These are phyloP conservation scores for Acholoe squamosa DNA, from an alignment of 2,888 invertebrate species.

Conservation along the genomic window DNA sequence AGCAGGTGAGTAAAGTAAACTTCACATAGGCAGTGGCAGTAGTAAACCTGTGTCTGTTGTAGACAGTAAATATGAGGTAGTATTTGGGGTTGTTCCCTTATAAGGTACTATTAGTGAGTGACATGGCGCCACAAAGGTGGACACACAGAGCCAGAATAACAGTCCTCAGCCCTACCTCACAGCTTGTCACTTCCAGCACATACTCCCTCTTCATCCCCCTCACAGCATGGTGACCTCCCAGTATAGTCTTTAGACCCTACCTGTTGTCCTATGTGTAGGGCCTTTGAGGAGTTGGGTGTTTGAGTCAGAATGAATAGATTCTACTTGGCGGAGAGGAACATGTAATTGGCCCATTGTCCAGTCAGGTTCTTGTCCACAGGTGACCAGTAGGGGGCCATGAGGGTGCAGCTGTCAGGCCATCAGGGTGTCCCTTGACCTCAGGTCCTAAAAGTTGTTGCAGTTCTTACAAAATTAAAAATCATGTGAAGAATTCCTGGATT, in stretches of 20 bases:
- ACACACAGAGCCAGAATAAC: background rate
- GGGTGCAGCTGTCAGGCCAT: background rate
- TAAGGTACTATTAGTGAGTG: background rate
- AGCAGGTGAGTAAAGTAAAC: no score
- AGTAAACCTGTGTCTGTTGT: background rate
- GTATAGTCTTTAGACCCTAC: background rate
- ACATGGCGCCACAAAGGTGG: background rate
- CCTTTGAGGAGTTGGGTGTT: background rate
- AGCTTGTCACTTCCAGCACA: constrained; percentile 16
- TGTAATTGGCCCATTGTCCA: constrained; percentile 9
- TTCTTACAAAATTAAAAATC: no score
- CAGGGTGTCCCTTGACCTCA: no score
- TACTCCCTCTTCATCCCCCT: background rate
- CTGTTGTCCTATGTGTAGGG: no score
- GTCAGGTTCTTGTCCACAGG: background rate
- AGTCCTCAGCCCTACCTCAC: background rate
- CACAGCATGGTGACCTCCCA: background rate
- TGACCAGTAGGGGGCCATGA: background rate
- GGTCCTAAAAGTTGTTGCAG: no score
- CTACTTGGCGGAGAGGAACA: background rate
- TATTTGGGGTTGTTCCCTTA: background rate
- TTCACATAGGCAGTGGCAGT: no score
- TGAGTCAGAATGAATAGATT: no score
- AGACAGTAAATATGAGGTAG: background rate
- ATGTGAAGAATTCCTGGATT: no score